Conservation (phyloP, 2,888 invertebrate species). For the Oxycera nigricornis region DNA sequence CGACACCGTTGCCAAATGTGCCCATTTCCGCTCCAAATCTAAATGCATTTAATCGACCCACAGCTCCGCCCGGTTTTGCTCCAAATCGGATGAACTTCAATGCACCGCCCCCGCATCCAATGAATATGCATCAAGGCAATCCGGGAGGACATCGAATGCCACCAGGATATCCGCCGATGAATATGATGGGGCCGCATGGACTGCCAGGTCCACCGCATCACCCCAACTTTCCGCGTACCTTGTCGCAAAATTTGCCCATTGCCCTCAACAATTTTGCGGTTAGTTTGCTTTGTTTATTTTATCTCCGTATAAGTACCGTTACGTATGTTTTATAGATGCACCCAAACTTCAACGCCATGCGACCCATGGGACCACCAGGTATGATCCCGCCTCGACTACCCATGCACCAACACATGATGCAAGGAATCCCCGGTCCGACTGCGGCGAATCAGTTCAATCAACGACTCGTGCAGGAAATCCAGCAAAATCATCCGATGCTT, state of each 20-base stretch:
- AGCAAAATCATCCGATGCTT: constrained; percentile 61
- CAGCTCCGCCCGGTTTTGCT: constrained; percentile 54
- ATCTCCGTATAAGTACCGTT: constrained; percentile 19
- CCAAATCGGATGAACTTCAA: constrained; percentile 47
- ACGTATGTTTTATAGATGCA: constrained; percentile 52
- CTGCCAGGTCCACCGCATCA: constrained; percentile 53
- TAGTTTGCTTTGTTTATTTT: neutral
- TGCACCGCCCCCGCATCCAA: constrained; percentile 48
- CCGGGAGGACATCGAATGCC: constrained; percentile 56
- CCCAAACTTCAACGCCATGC: constrained; percentile 61
- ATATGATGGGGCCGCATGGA: constrained; percentile 35
- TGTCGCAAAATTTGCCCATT: constrained; percentile 57
- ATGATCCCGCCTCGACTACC: constrained; percentile 60
- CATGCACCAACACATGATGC: constrained; percentile 54
- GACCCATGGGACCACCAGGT: constrained; percentile 59
- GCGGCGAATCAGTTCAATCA: constrained; percentile 56
- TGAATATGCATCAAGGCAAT: constrained; percentile 52
- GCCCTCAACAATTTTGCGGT: constrained; percentile 61
- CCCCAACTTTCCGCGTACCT: constrained; percentile 58
- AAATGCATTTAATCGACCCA: constrained; percentile 47
- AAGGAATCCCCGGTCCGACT: constrained; percentile 16
- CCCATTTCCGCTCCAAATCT: constrained; percentile 42
- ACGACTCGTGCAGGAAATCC: constrained; percentile 61
- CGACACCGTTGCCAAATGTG: constrained; percentile 38
- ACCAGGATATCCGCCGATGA: constrained; percentile 55